These are phyloP conservation scores for Myotis lucifugus DNA, from an alignment of 2,113 vertebrate genomes.

Conservation along the genomic window DNA sequence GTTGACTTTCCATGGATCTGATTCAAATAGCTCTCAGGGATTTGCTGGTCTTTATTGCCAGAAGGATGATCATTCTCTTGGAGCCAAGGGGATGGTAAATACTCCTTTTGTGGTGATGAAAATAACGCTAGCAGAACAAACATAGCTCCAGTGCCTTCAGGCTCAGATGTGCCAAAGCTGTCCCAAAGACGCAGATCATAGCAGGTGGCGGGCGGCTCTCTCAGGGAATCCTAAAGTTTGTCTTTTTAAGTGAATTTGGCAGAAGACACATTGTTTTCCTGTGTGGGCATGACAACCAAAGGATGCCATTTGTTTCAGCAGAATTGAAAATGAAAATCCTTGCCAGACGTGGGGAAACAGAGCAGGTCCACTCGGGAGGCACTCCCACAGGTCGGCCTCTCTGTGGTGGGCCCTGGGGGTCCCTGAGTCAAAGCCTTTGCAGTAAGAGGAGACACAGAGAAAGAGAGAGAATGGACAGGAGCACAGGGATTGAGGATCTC, in stretches of 20 bases:
- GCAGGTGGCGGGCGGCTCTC: slow-evolving; percentile 40
- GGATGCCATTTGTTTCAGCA: not conserved
- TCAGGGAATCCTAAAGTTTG: slow-evolving; percentile 41
- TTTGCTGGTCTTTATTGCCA: not conserved
- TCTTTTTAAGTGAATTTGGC: slow-evolving; percentile 63
- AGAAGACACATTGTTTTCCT: slow-evolving; percentile 54
- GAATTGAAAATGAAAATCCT: slow-evolving; percentile 39
- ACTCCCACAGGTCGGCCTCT: not conserved
- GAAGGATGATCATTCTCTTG: not conserved
- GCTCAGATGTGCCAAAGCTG: not conserved
- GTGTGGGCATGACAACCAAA: slow-evolving; percentile 4
- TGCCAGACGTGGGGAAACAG: not conserved
- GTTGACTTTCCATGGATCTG: not conserved
- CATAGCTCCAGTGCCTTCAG: not conserved
- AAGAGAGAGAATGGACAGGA: not conserved
- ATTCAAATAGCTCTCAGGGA: not conserved
- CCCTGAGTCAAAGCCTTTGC: not conserved
- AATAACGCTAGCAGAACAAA: slow-evolving; percentile 3
- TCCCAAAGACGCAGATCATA: not conserved
- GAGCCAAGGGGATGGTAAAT: not conserved
- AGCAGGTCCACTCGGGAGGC: not conserved
- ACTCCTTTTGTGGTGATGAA: slow-evolving; percentile 22
- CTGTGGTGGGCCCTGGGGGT: not conserved
- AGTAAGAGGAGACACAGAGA: not conserved
- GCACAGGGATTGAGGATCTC: not conserved